Conservation (phyloP, 2,113 vertebrate genomes). For the Mormoops blainvillei region DNA sequence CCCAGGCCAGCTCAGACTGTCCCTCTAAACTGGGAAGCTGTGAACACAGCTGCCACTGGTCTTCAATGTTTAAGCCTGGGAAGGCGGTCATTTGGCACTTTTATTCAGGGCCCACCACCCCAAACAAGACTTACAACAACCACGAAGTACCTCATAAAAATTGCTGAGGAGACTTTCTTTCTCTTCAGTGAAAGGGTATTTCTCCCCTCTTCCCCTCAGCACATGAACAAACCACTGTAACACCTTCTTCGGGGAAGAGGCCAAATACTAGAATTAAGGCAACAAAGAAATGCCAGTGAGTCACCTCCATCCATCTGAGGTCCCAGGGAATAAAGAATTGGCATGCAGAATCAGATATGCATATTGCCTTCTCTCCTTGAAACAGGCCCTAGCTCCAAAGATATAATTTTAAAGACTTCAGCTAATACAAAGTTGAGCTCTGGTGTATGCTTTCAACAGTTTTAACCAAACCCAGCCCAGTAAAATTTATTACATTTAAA, state of each 20-base stretch:
- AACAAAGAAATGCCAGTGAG: neutral
- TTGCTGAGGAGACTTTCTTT: neutral
- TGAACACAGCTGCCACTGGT: neutral
- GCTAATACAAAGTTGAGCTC: neutral
- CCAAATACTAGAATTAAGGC: neutral
- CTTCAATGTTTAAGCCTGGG: neutral
- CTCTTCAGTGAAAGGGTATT: neutral
- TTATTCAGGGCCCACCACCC: neutral
- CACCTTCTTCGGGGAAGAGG: neutral
- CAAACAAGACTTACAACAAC: neutral
- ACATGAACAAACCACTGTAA: neutral
- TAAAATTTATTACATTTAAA: conserved; percentile 12
- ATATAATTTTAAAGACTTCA: neutral
- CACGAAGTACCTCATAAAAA: neutral
- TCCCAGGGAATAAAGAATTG: neutral
- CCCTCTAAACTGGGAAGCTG: neutral
- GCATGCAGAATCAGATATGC: neutral
- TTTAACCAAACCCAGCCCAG: neutral
- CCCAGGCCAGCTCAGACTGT: neutral
- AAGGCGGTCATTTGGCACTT: neutral
- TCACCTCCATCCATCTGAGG: neutral
- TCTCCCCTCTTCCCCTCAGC: neutral
- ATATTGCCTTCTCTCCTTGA: neutral
- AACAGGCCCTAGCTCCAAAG: neutral
- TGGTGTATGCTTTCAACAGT: neutral